A percentile compares a stretch with the other conserved stretches of the same genome.
Evolutionary conservation across 2,888 invertebrate genomes (phyloP).

Genomic region (Synergus itoensis): DNA sequence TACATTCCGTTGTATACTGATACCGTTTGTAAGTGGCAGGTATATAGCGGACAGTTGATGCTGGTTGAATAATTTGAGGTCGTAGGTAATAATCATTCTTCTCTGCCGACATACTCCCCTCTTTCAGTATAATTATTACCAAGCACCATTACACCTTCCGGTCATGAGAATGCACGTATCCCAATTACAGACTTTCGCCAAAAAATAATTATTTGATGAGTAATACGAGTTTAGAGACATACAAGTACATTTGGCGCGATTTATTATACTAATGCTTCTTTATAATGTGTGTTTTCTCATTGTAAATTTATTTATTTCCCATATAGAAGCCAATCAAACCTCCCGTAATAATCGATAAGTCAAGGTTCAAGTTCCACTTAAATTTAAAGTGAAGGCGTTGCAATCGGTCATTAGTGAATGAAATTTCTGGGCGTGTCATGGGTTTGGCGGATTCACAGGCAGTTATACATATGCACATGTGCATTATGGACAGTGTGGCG

Average conservation of each 20-base stretch:
- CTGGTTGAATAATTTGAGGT: slow-evolving; percentile 36
- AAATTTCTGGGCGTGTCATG: slow-evolving; percentile 38
- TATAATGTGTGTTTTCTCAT: neutral
- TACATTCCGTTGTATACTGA: slow-evolving; percentile 25
- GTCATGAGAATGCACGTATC: neutral
- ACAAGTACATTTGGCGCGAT: neutral
- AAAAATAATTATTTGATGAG: neutral
- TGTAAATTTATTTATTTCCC: slow-evolving; percentile 15
- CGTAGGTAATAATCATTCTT: slow-evolving; percentile 24
- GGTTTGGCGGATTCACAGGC: slow-evolving; percentile 33
- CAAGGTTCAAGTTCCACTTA: slow-evolving; percentile 35
- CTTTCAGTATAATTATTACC: slow-evolving; percentile 19
- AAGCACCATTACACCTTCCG: slow-evolving; percentile 19
- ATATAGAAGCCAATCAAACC: neutral
- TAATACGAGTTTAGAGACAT: neutral
- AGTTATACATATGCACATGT: slow-evolving; percentile 16
- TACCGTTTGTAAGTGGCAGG: slow-evolving; percentile 24
- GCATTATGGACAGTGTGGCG: slow-evolving; percentile 11
- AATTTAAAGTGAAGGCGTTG: slow-evolving; percentile 35
- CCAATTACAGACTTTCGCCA: neutral
- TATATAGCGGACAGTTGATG: slow-evolving; percentile 14
- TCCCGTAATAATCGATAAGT: slow-evolving; percentile 21
- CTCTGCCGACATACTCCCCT: neutral
- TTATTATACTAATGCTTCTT: too few species aligned
- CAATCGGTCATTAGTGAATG: slow-evolving; percentile 34